Evolutionary conservation across 1,140 invertebrate genomes (phyloP).

Genomic region (Plectus sambesii): DNA sequence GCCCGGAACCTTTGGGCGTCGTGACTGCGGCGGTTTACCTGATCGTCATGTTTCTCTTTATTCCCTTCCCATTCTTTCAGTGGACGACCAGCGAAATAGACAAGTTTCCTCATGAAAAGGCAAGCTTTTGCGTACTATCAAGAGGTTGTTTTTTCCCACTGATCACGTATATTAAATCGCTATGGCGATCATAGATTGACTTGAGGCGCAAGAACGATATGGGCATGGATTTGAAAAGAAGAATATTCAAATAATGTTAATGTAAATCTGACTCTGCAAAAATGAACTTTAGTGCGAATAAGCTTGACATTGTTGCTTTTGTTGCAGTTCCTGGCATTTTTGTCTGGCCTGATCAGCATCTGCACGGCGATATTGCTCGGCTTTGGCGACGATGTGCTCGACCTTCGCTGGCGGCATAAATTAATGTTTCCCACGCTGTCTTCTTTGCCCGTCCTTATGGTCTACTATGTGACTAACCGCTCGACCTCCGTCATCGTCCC

Average conservation of each 20-base stretch:
- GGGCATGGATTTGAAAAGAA: no score
- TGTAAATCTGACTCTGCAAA: no score
- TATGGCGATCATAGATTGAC: no score
- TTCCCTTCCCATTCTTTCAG: conserved; percentile 73
- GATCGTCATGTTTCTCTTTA: conserved; percentile 83
- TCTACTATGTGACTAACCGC: conserved; percentile 94
- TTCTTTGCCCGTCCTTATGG: conserved; percentile 85
- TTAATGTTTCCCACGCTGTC: conserved; percentile 87
- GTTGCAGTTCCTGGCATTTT: conserved; percentile 77
- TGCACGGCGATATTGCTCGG: conserved; percentile 95
- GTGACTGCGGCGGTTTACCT: conserved; percentile 84
- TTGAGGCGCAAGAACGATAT: no score
- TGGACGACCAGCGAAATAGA: conserved; percentile 56
- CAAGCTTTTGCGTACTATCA: no score
- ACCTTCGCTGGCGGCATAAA: conserved; percentile 91
- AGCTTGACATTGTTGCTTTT: conserved; percentile 26
- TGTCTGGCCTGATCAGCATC: conserved; percentile 84
- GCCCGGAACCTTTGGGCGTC: conserved; percentile 90
- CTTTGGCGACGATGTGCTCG: conserved; percentile 94
- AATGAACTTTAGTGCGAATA: no score
- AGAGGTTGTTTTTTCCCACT: no score
- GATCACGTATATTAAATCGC: no score
- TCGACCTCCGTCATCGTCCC: conserved; percentile 86
- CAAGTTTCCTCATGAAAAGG: conserved; percentile 75
- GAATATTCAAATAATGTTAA: no score